Conservation (phyloP, 2,888 invertebrate species). For the Eupeodes luniger region DNA sequence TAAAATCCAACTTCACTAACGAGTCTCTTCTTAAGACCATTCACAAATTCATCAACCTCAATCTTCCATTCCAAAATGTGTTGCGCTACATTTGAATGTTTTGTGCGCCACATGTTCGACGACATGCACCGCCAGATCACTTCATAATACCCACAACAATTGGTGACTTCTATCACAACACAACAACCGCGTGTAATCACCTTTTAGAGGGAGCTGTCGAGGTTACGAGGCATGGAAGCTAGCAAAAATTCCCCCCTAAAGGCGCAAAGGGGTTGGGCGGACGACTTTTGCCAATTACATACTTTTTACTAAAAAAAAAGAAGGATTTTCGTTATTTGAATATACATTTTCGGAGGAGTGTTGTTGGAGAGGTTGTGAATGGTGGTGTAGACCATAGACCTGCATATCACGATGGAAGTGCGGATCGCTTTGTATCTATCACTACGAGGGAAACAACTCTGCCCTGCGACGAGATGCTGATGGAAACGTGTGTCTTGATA, state of each 20-base stretch:
- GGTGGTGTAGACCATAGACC: not conserved
- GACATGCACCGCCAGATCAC: conserved; percentile 50
- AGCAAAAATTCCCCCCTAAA: conserved; percentile 42
- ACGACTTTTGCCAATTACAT: conserved; percentile 24
- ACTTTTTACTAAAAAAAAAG: conserved; percentile 35
- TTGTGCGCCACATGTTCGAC: conserved; percentile 47
- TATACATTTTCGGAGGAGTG: conserved; percentile 43
- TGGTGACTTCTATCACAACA: conserved; percentile 34
- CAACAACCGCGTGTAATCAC: conserved; percentile 56
- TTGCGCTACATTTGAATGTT: conserved; percentile 62
- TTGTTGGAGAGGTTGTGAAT: not conserved
- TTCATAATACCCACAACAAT: conserved; percentile 4
- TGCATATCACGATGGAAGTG: not conserved
- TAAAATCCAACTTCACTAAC: conserved; percentile 39
- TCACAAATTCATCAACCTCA: conserved; percentile 28
- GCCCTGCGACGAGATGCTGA: conserved; percentile 11
- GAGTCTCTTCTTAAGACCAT: conserved; percentile 25
- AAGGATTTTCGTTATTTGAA: conserved; percentile 56
- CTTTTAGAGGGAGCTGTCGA: conserved; percentile 68
- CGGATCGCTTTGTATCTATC: conserved; percentile 43
- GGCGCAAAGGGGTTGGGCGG: conserved; percentile 33
- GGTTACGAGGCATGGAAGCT: conserved; percentile 61
- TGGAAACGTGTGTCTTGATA: conserved; percentile 71
- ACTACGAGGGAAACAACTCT: conserved; percentile 25
- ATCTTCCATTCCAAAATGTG: conserved; percentile 16